A percentile compares a stretch with the other conserved stretches of the same genome.
Evolutionary conservation across 2,888 invertebrate species (phyloP).

Genomic region (Ypsolopha sequella): DNA sequence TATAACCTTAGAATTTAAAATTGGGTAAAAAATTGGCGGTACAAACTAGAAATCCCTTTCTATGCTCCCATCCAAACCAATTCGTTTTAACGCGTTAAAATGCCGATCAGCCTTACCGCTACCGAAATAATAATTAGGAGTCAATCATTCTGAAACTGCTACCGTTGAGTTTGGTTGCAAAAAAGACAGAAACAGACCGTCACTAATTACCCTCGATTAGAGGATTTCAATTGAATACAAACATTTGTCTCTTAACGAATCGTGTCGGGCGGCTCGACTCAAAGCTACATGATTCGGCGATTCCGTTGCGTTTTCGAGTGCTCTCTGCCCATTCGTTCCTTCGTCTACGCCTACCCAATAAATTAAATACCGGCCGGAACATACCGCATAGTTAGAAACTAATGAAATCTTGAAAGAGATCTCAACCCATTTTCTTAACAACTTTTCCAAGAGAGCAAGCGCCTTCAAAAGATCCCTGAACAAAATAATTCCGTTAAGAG

Average conservation of each 20-base stretch:
- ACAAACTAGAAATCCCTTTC: no score
- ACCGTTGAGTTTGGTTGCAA: constrained; percentile 38
- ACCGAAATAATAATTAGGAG: background rate
- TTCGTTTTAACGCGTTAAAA: no score
- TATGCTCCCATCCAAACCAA: no score
- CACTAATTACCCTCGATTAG: constrained; percentile 57
- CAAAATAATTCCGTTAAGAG: constrained; percentile 69
- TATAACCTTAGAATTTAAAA: no score
- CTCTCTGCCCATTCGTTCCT: constrained; percentile 67
- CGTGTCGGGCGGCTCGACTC: constrained; percentile 59
- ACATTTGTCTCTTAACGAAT: constrained; percentile 71
- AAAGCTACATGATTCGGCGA: constrained; percentile 68
- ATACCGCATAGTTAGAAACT: constrained; percentile 67
- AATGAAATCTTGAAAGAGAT: constrained; percentile 66
- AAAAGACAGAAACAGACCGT: constrained; percentile 52
- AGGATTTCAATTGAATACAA: constrained; percentile 63
- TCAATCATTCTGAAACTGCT: constrained; percentile 17
- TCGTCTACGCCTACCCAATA: constrained; percentile 67
- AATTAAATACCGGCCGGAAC: constrained; percentile 62
- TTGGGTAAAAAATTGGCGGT: no score
- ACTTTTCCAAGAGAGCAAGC: constrained; percentile 69
- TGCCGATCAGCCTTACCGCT: background rate
- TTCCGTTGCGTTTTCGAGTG: constrained; percentile 58
- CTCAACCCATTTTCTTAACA: constrained; percentile 70
- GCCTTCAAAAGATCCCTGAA: constrained; percentile 67